phyloP scores from a whole-genome alignment of 2,888 invertebrate genomes.

The Prosapia bicincta region DNA sequence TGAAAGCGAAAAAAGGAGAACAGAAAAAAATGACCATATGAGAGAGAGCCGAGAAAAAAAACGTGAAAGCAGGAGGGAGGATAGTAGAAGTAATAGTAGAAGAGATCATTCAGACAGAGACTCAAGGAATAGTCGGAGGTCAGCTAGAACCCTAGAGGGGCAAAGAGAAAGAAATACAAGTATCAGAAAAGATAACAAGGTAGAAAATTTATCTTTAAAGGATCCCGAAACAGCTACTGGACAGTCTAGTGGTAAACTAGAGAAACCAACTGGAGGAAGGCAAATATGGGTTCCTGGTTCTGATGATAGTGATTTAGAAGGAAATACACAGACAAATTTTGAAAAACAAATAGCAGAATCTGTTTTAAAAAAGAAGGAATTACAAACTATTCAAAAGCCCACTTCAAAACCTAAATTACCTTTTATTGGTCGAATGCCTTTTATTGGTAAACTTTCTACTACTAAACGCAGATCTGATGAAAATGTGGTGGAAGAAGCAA shows the following conservation, averaged over 20 bases:
- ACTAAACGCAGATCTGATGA: constrained; percentile 32
- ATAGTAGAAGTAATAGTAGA: constrained; percentile 3
- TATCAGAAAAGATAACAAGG: neutral
- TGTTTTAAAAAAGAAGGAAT: constrained; percentile 43
- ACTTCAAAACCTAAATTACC: constrained; percentile 66
- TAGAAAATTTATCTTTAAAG: neutral
- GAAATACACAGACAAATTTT: constrained; percentile 6
- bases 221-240: neutral
- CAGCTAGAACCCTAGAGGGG: neutral
- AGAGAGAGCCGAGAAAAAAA: constrained; percentile 35
- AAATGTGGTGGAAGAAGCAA: constrained; percentile 42
- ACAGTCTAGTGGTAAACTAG: neutral
- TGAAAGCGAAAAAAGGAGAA: constrained; percentile 43
- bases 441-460: constrained; percentile 56
- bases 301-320: constrained; percentile 8
- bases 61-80: neutral
- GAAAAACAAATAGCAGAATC: constrained; percentile 44
- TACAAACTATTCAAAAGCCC: constrained; percentile 33
- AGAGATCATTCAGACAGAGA: neutral
- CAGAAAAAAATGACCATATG: constrained; percentile 35
- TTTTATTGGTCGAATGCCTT: constrained; percentile 81
- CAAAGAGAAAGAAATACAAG: neutral
- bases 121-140: neutral
- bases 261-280: constrained; percentile 4
- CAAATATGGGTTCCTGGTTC: constrained; percentile 15